Base-by-base conservation (phyloP, 2,888 invertebrate species). In the Pterostichus niger region DNA sequence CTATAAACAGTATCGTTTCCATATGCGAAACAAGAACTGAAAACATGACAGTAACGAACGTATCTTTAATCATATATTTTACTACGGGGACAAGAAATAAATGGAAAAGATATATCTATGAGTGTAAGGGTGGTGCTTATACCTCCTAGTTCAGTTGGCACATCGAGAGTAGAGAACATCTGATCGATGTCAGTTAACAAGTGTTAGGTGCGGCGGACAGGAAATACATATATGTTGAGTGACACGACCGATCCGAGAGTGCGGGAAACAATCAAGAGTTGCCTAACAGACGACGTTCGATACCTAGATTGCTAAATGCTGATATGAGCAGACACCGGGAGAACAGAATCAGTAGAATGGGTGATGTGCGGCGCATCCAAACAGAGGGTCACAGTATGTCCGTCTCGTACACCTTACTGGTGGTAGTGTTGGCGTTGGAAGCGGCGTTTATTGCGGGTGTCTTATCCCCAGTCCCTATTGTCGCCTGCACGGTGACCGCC, bases 341-440 rank as follows among this genome's bases (percentile, higher is more conserved):
- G 40, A 68, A 71, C 52, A 52, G 33, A 68, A 71, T 61, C 17
- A 35, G 54, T 33, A 52, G 15, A 52, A 56, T 17, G 40, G 40
- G 17, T 44, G 35, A 56, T 44, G 49, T 46, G 35, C 17, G 31
- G 54, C 73, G 44, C 40, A 56, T 85, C 71, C 85, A 85, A 84
- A 86, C 86, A 86, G 86, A 88, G 90, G 91, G 94, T 96, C 96
- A 97, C 93, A 97, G 96, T 91, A 97, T 97, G 90, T 97, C 97
- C 86, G 97, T 97, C 92, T 97, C 97, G 90, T 97, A 97, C 86
- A 96, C 94, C 91, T 96, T 96, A 88, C 93, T 95, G 75, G 94
- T 95, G 84, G 94, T 94, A 85, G 93, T 92, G 89, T 88, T 54
- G 88, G 76, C 59, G 85, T 81, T 46, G 83, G 46, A n/a, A 2